Evolutionary conservation across 2,113 vertebrate genomes (phyloP).

Genomic region (Noturus placidus): DNA sequence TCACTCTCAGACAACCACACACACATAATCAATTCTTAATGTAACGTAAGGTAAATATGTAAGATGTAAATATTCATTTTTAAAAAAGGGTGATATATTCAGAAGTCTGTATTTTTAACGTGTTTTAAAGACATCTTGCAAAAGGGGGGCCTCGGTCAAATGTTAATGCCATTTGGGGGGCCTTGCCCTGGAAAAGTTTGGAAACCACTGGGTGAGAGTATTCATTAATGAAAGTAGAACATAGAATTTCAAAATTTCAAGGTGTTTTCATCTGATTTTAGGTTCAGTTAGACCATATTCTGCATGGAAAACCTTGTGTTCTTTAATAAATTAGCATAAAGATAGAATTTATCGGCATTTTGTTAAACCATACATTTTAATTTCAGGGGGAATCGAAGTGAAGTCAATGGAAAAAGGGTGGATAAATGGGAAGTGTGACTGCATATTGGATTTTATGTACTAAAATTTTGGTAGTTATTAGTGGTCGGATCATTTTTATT

Average conservation of each 20-base stretch:
- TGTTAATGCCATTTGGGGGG: too few relatives aligned
- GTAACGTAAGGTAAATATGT: too few relatives aligned
- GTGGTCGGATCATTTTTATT: not conserved
- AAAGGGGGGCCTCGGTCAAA: too few relatives aligned
- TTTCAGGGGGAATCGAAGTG: not conserved
- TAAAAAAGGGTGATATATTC: too few relatives aligned
- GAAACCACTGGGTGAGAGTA: too few relatives aligned
- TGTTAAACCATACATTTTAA: not conserved
- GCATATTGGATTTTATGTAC: not conserved
- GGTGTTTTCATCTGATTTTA: not conserved
- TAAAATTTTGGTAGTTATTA: not conserved
- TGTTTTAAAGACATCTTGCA: too few relatives aligned
- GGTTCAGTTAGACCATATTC: not conserved
- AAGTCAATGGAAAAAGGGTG: not conserved
- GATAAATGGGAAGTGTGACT: not conserved
- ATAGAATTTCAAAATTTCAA: not conserved
- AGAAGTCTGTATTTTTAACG: too few relatives aligned
- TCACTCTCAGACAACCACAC: too few relatives aligned
- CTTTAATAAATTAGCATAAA: not conserved
- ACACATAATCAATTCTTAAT: too few relatives aligned
- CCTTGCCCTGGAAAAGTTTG: too few relatives aligned
- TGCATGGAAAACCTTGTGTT: not conserved
- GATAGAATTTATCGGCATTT: not conserved
- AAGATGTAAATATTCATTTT: too few relatives aligned
- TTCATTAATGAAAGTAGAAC: not conserved